A percentile compares a stretch with the other conserved stretches of the same genome.
These are phyloP conservation scores for Eustalomyia histrio DNA, from an alignment of 2,888 invertebrate species.

Conservation along the genomic window DNA sequence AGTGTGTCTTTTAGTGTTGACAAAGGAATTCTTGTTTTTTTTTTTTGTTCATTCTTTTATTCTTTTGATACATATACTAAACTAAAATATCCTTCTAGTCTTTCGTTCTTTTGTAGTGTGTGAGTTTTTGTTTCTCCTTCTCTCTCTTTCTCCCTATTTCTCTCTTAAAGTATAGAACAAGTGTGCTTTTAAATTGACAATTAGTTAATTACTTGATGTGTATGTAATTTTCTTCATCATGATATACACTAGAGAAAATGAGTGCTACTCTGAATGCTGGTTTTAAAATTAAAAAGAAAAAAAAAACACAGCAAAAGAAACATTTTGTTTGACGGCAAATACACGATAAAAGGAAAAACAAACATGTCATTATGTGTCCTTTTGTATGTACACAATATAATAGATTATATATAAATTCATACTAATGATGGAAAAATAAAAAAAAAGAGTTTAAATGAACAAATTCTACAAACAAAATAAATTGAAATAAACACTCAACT, in stretches of 20 bases:
- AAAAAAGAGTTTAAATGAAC: neutral
- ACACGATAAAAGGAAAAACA: slow-evolving; percentile 30
- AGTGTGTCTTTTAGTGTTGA: neutral
- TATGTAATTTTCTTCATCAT: slow-evolving; percentile 9
- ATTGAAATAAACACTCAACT: slow-evolving; percentile 75
- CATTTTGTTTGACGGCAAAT: neutral
- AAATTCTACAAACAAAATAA: slow-evolving; percentile 1
- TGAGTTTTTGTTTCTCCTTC: neutral
- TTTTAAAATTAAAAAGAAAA: neutral
- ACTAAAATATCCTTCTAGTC: neutral
- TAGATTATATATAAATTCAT: neutral
- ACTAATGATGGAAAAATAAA: neutral
- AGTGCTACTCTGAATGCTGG: neutral
- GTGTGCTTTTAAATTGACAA: slow-evolving; percentile 21
- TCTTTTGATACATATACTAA: neutral
- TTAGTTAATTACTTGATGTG: slow-evolving; percentile 49
- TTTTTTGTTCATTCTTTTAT: neutral
- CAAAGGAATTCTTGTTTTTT: neutral
- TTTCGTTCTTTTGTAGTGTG: neutral
- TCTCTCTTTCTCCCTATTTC: neutral
- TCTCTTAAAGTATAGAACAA: neutral
- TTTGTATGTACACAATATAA: slow-evolving; percentile 11
- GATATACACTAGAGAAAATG: neutral
- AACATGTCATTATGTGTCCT: slow-evolving; percentile 52
- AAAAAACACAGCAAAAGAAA: slow-evolving; percentile 14